These are phyloP conservation scores for Tetragonula clypearis DNA, from an alignment of 1,140 invertebrate genomes.

Conservation along the genomic window DNA sequence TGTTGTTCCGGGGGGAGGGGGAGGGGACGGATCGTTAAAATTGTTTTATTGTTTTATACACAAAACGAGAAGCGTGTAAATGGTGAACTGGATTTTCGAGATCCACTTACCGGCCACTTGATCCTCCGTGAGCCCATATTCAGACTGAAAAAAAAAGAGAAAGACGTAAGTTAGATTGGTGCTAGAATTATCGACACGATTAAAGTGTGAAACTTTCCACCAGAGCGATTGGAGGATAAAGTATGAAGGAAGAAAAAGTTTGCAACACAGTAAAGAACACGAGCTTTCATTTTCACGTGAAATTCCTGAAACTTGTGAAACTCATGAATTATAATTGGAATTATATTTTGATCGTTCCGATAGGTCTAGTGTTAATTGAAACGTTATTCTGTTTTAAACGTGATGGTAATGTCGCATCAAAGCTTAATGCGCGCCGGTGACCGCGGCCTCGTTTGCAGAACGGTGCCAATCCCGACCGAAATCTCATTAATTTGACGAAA, in stretches of 20 bases:
- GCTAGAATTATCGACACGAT: too few relatives aligned
- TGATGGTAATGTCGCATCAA: not conserved
- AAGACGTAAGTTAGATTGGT: conserved; percentile 1
- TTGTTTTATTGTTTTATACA: not conserved
- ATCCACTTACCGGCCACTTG: conserved; percentile 88
- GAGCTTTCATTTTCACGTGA: too few relatives aligned
- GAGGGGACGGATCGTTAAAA: not conserved
- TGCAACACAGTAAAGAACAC: too few relatives aligned
- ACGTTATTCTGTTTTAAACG: conserved; percentile 7
- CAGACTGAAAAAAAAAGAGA: conserved; percentile 85
- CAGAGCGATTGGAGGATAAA: too few relatives aligned
- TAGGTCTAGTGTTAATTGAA: not conserved
- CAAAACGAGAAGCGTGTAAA: not conserved
- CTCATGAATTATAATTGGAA: too few relatives aligned
- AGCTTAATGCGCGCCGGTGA: not conserved
- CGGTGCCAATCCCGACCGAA: conserved; percentile 23
- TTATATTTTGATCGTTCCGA: too few relatives aligned
- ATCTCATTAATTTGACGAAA: conserved; percentile 27
- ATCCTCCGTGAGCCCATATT: conserved; percentile 93
- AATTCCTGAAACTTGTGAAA: too few relatives aligned
- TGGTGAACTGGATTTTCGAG: not conserved
- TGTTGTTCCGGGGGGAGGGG: too few relatives aligned
- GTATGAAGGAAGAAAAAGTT: too few relatives aligned
- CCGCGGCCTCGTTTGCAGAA: conserved; percentile 9
- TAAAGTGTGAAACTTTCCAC: too few relatives aligned